A percentile compares a stretch with the other conserved stretches of the same genome.
Conservation (phyloP, 2,888 invertebrate genomes). For the Scotopteryx bipunctaria region DNA sequence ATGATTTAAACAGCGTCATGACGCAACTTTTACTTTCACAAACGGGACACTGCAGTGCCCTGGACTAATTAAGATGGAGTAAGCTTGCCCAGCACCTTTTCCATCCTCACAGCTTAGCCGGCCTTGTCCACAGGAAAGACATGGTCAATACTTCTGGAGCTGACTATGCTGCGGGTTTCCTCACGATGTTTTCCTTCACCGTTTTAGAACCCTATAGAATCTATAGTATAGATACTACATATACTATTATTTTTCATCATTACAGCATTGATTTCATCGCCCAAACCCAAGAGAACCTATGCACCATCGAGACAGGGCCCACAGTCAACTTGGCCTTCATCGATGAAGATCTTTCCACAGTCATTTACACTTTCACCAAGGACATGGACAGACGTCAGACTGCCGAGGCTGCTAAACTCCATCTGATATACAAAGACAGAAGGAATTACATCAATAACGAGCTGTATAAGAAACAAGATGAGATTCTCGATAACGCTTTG, state of each 20-base stretch:
- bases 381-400: slow-evolving; percentile 59
- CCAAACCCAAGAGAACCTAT: slow-evolving; percentile 71
- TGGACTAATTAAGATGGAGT: too few relatives aligned
- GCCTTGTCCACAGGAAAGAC: too few relatives aligned
- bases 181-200: too few relatives aligned
- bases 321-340: slow-evolving; percentile 71
- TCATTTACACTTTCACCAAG: slow-evolving; percentile 73
- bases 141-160: too few relatives aligned
- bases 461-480: slow-evolving; percentile 58
- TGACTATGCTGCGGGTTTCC: too few relatives aligned
- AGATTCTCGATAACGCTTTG: slow-evolving; percentile 66
- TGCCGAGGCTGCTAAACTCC: slow-evolving; percentile 45
- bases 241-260: slow-evolving; percentile 26
- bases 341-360: slow-evolving; percentile 72
- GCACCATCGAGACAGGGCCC: slow-evolving; percentile 71
- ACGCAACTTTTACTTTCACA: too few relatives aligned
- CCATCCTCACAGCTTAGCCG: too few relatives aligned
- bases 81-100: too few relatives aligned
- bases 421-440: slow-evolving; percentile 45
- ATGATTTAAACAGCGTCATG: too few relatives aligned
- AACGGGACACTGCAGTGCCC: too few relatives aligned
- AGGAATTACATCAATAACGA: slow-evolving; percentile 69
- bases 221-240: too few relatives aligned
- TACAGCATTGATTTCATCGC: slow-evolving; percentile 63
- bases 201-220: too few relatives aligned